Evolutionary conservation across 2,888 invertebrate species (phyloP), one percentile per base, ranked within the genome.

Genomic region (Synergus japonicus): DNA sequence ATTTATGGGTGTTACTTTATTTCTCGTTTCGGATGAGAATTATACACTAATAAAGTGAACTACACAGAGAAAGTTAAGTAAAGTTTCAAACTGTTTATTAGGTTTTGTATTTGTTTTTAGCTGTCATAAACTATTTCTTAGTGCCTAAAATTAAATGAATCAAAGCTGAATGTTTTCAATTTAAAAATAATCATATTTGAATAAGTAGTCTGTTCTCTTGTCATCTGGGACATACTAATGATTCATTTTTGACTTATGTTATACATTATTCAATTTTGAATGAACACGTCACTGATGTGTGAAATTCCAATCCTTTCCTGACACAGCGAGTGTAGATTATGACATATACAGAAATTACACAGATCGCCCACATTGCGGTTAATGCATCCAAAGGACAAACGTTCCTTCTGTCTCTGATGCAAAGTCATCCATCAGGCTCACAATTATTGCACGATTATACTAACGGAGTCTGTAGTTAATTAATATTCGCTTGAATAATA

Each of bases 231-330:
- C 18, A 58, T 58, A n/a, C 15, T 37, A 37, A 41, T 73, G 54
- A 73, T 12, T 73, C 54, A 73, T 54, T 63, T 41, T 54, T 73
- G 54, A 54, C 54, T 41, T 54, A 58, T 58, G 73, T 37, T 73
- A 18, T n/a, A 41, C 54, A 73, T 73, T n/a, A 73, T 73, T 58
- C 54, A 73, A 73, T 58, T 54, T 58, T 37, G 37, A 73, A 29
- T 54, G n/a, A 54, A 54, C 29, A n/a, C 73, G n/a, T 54, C 37
- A 67, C 29, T 73, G 29, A 9, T 73, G n/a, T 7, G 54, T 54
- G 37, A 54, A 73, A 37, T 37, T 41, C n/a, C 37, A 73, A 73
- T 49, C 41, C 12, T 41, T 49, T 37, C n/a, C 73, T 73, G 54
- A 73, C 37, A 58, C 73, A 73, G 41, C 37, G 37, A 54, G 54